Conservation (phyloP, 1,140 invertebrate genomes). For the Globodera ellingtonae region DNA sequence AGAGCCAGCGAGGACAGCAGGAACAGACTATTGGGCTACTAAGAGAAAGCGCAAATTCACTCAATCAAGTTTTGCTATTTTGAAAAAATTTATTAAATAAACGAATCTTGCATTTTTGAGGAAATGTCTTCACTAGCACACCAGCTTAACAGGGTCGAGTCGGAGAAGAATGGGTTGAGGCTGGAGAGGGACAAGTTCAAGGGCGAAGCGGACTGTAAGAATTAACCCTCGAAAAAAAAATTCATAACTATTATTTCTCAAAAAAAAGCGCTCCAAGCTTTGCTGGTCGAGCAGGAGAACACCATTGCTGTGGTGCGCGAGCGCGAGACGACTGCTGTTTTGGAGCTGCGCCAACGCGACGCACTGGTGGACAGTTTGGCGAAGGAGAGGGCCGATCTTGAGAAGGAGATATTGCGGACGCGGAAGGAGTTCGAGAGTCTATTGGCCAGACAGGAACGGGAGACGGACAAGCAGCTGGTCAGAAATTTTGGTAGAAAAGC, state of each 20-base stretch:
- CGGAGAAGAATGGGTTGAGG: constrained; percentile 11
- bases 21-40: constrained; percentile 24
- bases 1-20: constrained; percentile 22
- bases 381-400: background rate
- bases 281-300: constrained; percentile 13
- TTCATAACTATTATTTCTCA: background rate
- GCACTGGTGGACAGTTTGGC: constrained; percentile 17
- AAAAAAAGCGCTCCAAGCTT: constrained; percentile 3
- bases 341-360: constrained; percentile 15
- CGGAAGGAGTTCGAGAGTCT: constrained; percentile 18
- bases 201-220: constrained; percentile 14
- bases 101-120: background rate
- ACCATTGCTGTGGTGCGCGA: constrained; percentile 18
- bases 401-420: constrained; percentile 9
- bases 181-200: constrained; percentile 18
- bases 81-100: background rate
- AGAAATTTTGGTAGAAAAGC: background rate
- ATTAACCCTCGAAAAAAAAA: background rate
- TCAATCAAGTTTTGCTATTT: constrained; percentile 11
- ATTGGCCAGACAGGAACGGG: constrained; percentile 6
- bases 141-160: constrained; percentile 7
- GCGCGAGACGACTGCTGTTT: background rate
- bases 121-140: constrained; percentile 14
- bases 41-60: constrained; percentile 6
- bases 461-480: constrained; percentile 18